Percentiles rank a stretch among this genome's conserved stretches.
These are phyloP conservation scores for Sinocyclocheilus maitianheensis DNA, from an alignment of 2,113 vertebrate genomes.

Conservation along the genomic window DNA sequence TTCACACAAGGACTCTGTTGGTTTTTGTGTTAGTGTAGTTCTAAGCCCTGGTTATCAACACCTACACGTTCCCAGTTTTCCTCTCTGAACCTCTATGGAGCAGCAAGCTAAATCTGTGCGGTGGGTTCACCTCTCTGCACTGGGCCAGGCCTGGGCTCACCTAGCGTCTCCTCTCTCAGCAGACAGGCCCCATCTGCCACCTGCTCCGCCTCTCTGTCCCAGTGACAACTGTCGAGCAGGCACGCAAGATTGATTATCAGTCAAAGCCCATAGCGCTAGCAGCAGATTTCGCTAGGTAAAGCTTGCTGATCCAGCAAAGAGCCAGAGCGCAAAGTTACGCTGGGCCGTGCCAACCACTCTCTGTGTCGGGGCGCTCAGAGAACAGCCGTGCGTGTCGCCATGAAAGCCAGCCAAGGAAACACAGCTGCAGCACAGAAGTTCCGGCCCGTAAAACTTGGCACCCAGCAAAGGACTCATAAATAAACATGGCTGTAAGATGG, in stretches of 20 bases:
- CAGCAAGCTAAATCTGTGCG: constrained; percentile 40
- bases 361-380: constrained; percentile 84
- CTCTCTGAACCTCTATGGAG: not conserved
- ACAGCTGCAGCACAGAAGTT: constrained; percentile 86
- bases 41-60: constrained; percentile 21
- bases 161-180: constrained; percentile 87
- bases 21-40: not conserved
- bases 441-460: constrained; percentile 75
- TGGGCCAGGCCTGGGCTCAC: constrained; percentile 79
- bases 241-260: constrained; percentile 95
- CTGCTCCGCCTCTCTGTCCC: constrained; percentile 81
- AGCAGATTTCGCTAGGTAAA: constrained; percentile 95
- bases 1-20: not conserved
- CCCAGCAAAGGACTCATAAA: constrained; percentile 61
- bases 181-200: constrained; percentile 94
- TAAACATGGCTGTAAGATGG: constrained; percentile 64
- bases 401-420: constrained; percentile 84
- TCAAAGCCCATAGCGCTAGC: constrained; percentile 88
- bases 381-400: constrained; percentile 88
- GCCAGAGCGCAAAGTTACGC: constrained; percentile 84
- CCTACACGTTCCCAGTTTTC: not conserved
- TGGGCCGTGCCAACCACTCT: constrained; percentile 84
- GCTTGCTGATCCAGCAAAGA: constrained; percentile 96
- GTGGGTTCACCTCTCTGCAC: constrained; percentile 66
- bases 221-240: constrained; percentile 93